Conservation (phyloP, 2,888 invertebrate genomes). For the Troides helena region DNA sequence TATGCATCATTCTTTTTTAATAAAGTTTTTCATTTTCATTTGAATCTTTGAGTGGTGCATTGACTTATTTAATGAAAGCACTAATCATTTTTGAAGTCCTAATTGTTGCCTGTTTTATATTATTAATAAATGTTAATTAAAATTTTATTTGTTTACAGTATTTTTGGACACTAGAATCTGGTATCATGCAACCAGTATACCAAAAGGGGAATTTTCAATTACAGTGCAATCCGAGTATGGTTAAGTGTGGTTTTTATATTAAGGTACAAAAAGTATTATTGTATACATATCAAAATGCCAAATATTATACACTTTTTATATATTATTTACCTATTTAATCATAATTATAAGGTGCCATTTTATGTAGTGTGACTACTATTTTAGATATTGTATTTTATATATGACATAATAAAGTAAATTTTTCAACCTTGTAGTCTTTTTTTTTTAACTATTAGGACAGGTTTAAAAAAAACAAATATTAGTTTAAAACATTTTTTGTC, state of each 20-base stretch:
- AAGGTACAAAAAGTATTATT: conserved; percentile 56
- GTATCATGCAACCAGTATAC: conserved; percentile 93
- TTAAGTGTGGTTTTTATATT: conserved; percentile 51
- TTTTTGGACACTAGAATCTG: conserved; percentile 93
- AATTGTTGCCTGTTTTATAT: not conserved
- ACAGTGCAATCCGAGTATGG: conserved; percentile 96
- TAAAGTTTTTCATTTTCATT: too few species aligned
- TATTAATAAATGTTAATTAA: not conserved
- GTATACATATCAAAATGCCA: conserved; percentile 72
- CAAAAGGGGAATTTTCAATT: conserved; percentile 89
- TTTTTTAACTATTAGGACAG: conserved; percentile 39
- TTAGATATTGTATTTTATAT: conserved; percentile 40
- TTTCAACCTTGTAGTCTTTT: conserved; percentile 46
- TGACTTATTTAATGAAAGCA: not conserved
- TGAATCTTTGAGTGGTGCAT: too few species aligned
- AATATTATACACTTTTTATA: conserved; percentile 51
- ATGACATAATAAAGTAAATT: conserved; percentile 25
- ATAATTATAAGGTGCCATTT: conserved; percentile 62
- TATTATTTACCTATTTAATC: conserved; percentile 48
- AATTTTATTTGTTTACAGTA: conserved; percentile 70
- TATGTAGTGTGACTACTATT: conserved; percentile 60
- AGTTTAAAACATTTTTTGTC: conserved; percentile 70
- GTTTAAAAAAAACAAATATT: conserved; percentile 43
- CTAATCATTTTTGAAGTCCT: not conserved
- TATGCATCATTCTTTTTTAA: too few species aligned